A percentile compares a stretch with the other conserved stretches of the same genome.
Conservation (phyloP, 2,888 invertebrate species). For the Catocala sponsa region DNA sequence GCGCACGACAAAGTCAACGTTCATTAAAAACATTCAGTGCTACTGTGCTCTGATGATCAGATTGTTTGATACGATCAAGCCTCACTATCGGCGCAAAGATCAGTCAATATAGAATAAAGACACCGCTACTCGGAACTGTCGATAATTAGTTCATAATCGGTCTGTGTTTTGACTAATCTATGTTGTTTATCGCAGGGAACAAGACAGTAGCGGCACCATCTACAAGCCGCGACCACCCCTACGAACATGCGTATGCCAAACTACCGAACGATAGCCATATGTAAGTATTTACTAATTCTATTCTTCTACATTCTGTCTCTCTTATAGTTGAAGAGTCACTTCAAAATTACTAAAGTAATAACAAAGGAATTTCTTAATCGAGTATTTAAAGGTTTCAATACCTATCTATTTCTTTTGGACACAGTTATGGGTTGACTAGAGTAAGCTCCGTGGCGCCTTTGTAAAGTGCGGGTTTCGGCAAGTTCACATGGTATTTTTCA, state of each 20-base stretch:
- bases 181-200: conserved; percentile 63
- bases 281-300: conserved; percentile 58
- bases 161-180: conserved; percentile 35
- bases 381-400: too few species aligned
- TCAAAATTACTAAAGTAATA: too few species aligned
- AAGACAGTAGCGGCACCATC: conserved; percentile 71
- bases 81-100: conserved; percentile 38
- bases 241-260: conserved; percentile 93
- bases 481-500: too few species aligned
- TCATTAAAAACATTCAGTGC: conserved; percentile 26
- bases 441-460: too few species aligned
- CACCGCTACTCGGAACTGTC: conserved; percentile 56
- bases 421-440: too few species aligned
- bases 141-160: conserved; percentile 40
- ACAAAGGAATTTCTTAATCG: too few species aligned
- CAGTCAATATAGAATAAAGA: conserved; percentile 40
- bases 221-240: conserved; percentile 88
- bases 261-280: conserved; percentile 88
- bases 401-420: too few species aligned
- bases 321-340: too few species aligned
- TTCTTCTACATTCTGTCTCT: too few species aligned
- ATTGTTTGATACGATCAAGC: conserved; percentile 38
- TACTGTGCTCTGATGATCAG: conserved; percentile 39
- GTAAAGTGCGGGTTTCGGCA: too few species aligned
- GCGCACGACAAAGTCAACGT: conserved; percentile 5